Conservation (phyloP, 92 coral and sea anemone genomes). For the Porites evermanni region DNA sequence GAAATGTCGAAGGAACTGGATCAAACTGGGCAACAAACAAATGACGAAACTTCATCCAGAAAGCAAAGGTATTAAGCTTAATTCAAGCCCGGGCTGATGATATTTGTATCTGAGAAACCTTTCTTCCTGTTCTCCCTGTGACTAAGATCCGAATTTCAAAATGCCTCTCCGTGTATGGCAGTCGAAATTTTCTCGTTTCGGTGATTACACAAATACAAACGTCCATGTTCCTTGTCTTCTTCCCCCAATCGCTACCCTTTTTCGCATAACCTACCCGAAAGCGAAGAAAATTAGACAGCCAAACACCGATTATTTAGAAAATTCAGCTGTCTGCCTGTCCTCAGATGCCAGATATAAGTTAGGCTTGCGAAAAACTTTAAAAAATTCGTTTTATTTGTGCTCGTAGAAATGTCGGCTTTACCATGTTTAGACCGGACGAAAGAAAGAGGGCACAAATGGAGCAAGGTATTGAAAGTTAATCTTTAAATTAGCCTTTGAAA, state of each 20-base stretch:
- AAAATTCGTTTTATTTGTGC: background rate
- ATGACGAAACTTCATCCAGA: background rate
- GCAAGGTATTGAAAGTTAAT: constrained; percentile 1
- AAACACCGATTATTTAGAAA: background rate
- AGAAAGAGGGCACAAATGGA: constrained; percentile 23
- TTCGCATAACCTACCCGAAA: background rate
- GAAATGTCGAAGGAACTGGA: background rate
- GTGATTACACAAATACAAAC: too few species aligned
- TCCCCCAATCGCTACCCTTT: too few species aligned
- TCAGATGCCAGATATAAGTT: background rate
- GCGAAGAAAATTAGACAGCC: background rate
- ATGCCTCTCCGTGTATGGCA: too few species aligned
- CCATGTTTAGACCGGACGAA: constrained; percentile 41
- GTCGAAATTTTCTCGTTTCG: too few species aligned
- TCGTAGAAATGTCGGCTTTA: constrained; percentile 31
- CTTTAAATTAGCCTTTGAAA: background rate
- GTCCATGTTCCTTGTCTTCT: too few species aligned
- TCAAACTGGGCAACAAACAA: background rate
- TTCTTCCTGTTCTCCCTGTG: too few species aligned
- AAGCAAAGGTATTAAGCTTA: background rate
- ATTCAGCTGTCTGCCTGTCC: background rate
- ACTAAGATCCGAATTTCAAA: too few species aligned
- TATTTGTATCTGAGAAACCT: too few species aligned
- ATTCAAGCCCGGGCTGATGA: too few species aligned
- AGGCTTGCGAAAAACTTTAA: background rate